Evolutionary conservation across 1,140 invertebrate species (phyloP), one percentile per base, ranked within the genome.

Genomic region (Drosophila truncata): DNA sequence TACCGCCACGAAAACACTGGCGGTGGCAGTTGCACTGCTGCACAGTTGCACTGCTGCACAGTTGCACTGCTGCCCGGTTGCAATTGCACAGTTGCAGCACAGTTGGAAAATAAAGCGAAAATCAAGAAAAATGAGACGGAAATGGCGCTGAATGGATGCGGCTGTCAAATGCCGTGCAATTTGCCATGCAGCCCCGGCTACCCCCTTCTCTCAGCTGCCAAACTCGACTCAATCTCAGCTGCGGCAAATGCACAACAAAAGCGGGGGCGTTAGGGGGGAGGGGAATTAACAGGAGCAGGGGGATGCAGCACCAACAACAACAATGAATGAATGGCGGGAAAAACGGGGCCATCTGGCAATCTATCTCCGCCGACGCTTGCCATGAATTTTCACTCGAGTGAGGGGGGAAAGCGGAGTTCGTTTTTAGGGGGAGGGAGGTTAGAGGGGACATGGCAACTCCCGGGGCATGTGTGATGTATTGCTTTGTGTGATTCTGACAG

Each of bases 401-500:
- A 20, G 11, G 33, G 9, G 20, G 31, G 6, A n/a, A 10, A 23
- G 20, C 3, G 65, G 25, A 20, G 18, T 25, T 25, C 14, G 18
- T 33, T 46, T 9, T 9, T 4, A 25, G 29, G 35, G 37, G 2
- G 16, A 1, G 16, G 18, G 47, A 14, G 3, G 1, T 44, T 27
- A 23, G 14, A 8, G 46, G 46, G 25, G 25, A 4, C 11, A 10
- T 8, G 44, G 16, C 16, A 33, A 37, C 37, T 14, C 18, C 20
- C 62, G 44, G 41, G 54, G 74, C 70, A 76, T 88, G 65, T 84
- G 84, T 87, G 84, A 87, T 87, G 84, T 88, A 87, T 87, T 87
- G 84, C 84, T 83, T 88, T 87, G 84, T 78, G 84, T 87, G 84
- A 88, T 84, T 88, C 82, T 87, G 84, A 87, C 84, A 87, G 84